Evolutionary conservation across 2,113 vertebrate species (phyloP).

Genomic region (Prunella himalayana): DNA sequence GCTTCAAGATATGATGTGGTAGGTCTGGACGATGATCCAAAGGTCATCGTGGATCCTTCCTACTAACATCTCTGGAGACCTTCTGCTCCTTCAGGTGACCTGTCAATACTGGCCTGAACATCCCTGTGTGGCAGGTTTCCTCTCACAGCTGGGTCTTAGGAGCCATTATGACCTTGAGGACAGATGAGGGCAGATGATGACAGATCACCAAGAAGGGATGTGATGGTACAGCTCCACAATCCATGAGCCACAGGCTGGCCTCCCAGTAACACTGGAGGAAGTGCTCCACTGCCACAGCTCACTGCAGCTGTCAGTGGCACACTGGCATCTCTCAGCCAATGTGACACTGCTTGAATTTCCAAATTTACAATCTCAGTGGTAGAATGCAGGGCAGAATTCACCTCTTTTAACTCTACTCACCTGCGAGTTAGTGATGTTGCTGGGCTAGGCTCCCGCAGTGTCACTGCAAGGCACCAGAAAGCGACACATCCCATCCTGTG

Average conservation of each 20-base stretch:
- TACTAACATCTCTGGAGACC: background rate
- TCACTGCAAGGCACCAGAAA: background rate
- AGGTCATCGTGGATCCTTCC: background rate
- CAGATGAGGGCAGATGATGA: background rate
- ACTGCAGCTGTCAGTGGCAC: background rate
- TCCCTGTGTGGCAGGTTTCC: background rate
- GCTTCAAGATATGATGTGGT: background rate
- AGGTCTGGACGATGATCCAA: background rate
- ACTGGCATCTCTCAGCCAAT: background rate
- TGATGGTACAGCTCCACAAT: background rate
- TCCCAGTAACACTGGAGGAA: accelerated
- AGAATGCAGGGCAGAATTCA: background rate
- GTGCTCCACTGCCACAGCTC: background rate
- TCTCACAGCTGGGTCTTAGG: background rate
- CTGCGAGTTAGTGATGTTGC: background rate
- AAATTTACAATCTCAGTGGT: background rate
- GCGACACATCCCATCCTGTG: background rate
- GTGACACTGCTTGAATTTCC: background rate
- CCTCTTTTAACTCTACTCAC: background rate
- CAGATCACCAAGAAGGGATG: background rate
- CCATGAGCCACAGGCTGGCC: background rate
- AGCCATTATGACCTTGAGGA: background rate
- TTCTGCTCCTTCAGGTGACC: background rate
- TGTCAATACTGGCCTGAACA: background rate
- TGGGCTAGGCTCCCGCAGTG: background rate